Evolutionary conservation across 2,113 vertebrate species (phyloP).

Genomic region (Periophthalmus modestus): DNA sequence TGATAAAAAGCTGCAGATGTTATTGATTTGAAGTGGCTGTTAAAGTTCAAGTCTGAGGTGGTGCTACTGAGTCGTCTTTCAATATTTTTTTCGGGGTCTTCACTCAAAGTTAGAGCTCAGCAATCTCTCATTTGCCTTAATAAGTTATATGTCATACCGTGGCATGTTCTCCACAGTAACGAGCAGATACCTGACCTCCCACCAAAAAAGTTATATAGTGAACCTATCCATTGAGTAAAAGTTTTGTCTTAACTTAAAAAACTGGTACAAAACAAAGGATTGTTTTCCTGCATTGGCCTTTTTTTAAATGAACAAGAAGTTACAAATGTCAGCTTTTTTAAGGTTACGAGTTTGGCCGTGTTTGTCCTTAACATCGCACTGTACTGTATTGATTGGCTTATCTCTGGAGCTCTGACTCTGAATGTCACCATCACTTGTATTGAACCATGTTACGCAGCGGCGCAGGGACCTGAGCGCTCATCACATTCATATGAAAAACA

Average conservation of each 20-base stretch:
- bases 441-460: background rate
- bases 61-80: no score
- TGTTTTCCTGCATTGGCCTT: background rate
- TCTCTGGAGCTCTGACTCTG: constrained; percentile 7
- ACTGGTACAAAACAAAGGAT: no score
- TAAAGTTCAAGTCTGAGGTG: no score
- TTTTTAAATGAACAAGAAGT: background rate
- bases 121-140: no score
- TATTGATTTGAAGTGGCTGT: no score
- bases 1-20: no score
- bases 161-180: no score
- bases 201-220: background rate
- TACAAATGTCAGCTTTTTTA: background rate
- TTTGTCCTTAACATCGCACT: constrained; percentile 1
- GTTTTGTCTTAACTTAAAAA: no score
- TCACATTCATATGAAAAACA: background rate
- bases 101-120: no score
- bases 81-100: no score
- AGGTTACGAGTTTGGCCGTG: background rate
- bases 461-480: background rate
- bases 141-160: no score
- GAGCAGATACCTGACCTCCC: background rate
- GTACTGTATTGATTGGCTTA: background rate
- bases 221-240: no score
- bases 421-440: constrained; percentile 9